phyloP scores from a whole-genome alignment of 2,113 vertebrate genomes.

The Etia nguti region DNA sequence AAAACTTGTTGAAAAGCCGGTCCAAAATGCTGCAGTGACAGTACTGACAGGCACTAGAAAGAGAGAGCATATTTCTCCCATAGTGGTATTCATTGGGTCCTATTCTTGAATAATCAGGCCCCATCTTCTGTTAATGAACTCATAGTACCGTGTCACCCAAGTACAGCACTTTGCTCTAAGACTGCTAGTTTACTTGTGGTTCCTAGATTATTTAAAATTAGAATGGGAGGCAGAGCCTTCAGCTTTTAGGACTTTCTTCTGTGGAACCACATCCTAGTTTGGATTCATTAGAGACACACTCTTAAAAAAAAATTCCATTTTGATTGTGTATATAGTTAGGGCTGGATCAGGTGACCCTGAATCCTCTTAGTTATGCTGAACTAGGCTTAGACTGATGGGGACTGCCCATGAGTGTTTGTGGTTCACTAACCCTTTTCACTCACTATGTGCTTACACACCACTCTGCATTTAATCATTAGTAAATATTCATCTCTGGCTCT shows the following conservation, averaged over 20 bases:
- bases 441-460: no score
- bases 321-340: no score
- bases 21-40: not conserved
- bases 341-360: no score
- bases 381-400: no score
- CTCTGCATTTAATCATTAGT: not conserved
- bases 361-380: no score
- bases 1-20: not conserved
- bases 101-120: not conserved
- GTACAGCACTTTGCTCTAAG: not conserved
- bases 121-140: not conserved
- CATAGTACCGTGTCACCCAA: fast-evolving
- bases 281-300: not conserved
- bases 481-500: not conserved
- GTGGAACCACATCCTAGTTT: not conserved
- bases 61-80: not conserved
- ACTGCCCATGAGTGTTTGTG: no score
- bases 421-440: no score
- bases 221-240: not conserved
- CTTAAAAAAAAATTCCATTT: no score
- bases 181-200: fast-evolving
- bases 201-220: not conserved
- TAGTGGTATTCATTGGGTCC: not conserved
- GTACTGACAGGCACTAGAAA: not conserved
- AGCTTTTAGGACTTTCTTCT: not conserved